Evolutionary conservation across 2,113 vertebrate species (phyloP), one percentile per base, ranked within the genome.

Genomic region (Prochilodus magdalenae): DNA sequence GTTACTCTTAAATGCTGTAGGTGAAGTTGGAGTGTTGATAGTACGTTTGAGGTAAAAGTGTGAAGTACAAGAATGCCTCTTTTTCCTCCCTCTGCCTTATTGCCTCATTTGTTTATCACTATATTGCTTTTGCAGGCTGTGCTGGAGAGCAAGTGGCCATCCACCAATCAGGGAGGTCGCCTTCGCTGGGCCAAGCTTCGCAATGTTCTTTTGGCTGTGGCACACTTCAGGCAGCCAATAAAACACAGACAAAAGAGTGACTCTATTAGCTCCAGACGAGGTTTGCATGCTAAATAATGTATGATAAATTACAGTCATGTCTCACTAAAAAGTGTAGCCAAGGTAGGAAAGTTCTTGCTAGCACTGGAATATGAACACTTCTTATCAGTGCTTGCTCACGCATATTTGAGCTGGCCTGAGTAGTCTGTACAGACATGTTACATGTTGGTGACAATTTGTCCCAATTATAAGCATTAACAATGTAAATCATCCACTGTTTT

Each of bases 81-180:
- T 36, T 36, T 7, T 36, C 5, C 55, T 57, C 6, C 15, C 11
- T 24, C 3, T 11, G 0, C 49, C 18, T 16, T 1, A 4, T 55
- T 15, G 8, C 10, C 24, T 62, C 65, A 30, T 11, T 18, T 36
- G 26, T 4, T 16, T 13, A 69, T 33, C 27, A 36, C 71, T 63
- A 16, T 49, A 5, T 29, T 80, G 36, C 27, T 55, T 89, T 84
- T 40, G 49, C 91, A 99, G 97, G 97, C 97, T 0, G 96, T 99
- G 60, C 90, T 99, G 90, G 97, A 98, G 92, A 97, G 97, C 90
- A 98, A 98, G 84, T 98, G 97, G 97, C 97, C 97, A 0, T 96
- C 96, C 0, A 95, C 95, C 62, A 97, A 91, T n/a, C 95, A 97
- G 49, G 93, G 96, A 0, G 96, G 96, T 16, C 94, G 96, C 0